phyloP scores from a whole-genome alignment of 1,140 invertebrate genomes.

The Meloidogyne floridensis region DNA sequence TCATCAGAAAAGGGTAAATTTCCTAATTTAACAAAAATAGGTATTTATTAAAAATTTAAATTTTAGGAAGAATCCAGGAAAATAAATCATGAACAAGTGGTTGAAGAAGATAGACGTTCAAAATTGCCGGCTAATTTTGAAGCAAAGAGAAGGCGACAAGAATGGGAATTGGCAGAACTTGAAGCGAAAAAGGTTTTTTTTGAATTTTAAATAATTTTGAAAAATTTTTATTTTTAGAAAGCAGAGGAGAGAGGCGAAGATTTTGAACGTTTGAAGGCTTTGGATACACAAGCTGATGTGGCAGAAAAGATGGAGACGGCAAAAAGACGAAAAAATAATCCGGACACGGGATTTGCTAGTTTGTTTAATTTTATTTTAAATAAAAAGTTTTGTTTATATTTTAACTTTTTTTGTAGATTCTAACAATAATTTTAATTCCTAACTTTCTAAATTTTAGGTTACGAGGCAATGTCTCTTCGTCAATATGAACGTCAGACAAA shows the following conservation, averaged over 20 bases:
- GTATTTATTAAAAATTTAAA: neutral
- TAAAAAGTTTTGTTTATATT: constrained; percentile 50
- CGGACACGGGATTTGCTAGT: constrained; percentile 86
- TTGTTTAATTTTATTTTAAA: constrained; percentile 67
- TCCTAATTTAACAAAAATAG: neutral
- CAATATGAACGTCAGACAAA: constrained; percentile 88
- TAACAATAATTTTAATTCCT: neutral
- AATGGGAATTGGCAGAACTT: constrained; percentile 89
- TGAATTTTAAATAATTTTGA: constrained; percentile 21
- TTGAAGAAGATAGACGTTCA: constrained; percentile 89
- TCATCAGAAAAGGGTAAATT: constrained; percentile 42
- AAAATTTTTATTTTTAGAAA: constrained; percentile 61
- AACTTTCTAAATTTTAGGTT: constrained; percentile 62
- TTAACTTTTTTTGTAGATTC: neutral
- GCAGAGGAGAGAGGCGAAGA: constrained; percentile 77
- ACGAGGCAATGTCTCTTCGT: constrained; percentile 70
- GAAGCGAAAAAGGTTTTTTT: constrained; percentile 73
- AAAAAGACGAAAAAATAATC: constrained; percentile 84
- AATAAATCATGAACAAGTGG: constrained; percentile 91
- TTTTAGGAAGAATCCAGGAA: constrained; percentile 85
- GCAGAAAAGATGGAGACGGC: constrained; percentile 82
- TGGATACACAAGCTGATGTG: constrained; percentile 86
- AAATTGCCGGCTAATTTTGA: constrained; percentile 92
- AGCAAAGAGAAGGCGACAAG: constrained; percentile 82
- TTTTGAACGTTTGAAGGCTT: constrained; percentile 84